These are phyloP conservation scores for Scophthalmus maximus DNA, from an alignment of 2,113 vertebrate species.

Conservation along the genomic window DNA sequence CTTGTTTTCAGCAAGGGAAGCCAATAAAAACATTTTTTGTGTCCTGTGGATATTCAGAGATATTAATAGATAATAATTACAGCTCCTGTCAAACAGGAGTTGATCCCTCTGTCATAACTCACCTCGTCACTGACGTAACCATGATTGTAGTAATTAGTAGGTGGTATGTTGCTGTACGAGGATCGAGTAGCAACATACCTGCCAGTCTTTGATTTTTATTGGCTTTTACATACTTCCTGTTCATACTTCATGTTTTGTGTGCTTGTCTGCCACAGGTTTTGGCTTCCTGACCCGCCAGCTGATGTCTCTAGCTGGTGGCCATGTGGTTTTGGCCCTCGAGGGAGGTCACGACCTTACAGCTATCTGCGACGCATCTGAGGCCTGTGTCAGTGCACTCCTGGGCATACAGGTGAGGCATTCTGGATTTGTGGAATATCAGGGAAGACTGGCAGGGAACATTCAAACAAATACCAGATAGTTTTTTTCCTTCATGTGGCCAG, in stretches of 20 bases:
- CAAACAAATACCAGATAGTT: too few relatives aligned
- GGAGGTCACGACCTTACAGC: conserved; percentile 96
- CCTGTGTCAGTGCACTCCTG: conserved; percentile 91
- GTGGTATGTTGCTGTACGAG: conserved; percentile 22
- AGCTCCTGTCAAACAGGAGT: conserved; percentile 27
- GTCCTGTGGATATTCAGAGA: conserved; percentile 25
- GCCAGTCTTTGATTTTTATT: conserved; percentile 1
- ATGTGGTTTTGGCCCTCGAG: conserved; percentile 90
- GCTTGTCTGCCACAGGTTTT: conserved; percentile 84
- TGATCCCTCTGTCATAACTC: background rate
- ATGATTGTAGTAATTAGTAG: conserved; percentile 56
- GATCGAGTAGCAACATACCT: too few relatives aligned
- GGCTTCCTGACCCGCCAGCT: conserved; percentile 93
- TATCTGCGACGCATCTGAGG: conserved; percentile 95
- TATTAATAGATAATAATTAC: conserved; percentile 52
- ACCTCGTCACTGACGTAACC: conserved; percentile 31
- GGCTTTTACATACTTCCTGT: background rate
- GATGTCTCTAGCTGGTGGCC: conserved; percentile 92
- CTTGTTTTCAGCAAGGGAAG: background rate
- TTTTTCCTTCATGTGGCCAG: too few relatives aligned
- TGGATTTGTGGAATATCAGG: too few relatives aligned
- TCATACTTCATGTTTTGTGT: conserved; percentile 8
- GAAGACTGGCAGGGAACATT: too few relatives aligned
- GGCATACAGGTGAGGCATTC: conserved; percentile 87
- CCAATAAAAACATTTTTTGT: conserved; percentile 20